Conservation (phyloP, 2,888 invertebrate genomes). For the Nomada ferruginata region DNA sequence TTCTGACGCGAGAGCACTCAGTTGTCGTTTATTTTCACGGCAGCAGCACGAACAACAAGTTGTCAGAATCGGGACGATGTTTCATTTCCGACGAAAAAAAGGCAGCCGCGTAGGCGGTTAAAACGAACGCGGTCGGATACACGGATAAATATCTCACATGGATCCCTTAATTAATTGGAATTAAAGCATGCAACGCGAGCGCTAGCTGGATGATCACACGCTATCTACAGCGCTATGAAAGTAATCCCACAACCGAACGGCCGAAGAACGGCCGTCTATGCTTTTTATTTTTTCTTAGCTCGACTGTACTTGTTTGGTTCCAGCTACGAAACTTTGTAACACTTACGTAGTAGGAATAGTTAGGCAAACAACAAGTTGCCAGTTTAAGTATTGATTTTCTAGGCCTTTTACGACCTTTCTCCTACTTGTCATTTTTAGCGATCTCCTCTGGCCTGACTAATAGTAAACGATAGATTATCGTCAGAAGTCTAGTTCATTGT, state of each 20-base stretch:
- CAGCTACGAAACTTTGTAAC: not conserved
- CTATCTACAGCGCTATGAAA: constrained; percentile 46
- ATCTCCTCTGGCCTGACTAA: not conserved
- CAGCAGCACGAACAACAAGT: not conserved
- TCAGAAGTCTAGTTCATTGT: not conserved
- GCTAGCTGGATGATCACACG: constrained; percentile 60
- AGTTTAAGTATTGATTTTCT: too few species aligned
- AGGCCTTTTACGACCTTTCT: too few species aligned
- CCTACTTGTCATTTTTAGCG: not conserved
- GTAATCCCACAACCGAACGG: constrained; percentile 55
- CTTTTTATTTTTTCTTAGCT: not conserved
- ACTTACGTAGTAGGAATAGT: not conserved
- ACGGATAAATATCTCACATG: constrained; percentile 38
- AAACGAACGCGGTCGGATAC: constrained; percentile 20
- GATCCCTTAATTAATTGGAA: constrained; percentile 64
- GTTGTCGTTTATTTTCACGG: constrained; percentile 1
- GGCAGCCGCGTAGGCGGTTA: not conserved
- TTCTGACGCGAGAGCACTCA: not conserved
- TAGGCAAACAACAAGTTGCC: not conserved
- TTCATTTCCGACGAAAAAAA: constrained; percentile 6
- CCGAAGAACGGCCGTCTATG: constrained; percentile 7
- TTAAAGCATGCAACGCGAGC: constrained; percentile 42
- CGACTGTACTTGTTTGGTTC: too few species aligned
- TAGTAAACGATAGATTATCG: not conserved
- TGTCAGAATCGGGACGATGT: not conserved